Conservation (phyloP, 2,888 invertebrate genomes). For the Harpalus rubripes region DNA sequence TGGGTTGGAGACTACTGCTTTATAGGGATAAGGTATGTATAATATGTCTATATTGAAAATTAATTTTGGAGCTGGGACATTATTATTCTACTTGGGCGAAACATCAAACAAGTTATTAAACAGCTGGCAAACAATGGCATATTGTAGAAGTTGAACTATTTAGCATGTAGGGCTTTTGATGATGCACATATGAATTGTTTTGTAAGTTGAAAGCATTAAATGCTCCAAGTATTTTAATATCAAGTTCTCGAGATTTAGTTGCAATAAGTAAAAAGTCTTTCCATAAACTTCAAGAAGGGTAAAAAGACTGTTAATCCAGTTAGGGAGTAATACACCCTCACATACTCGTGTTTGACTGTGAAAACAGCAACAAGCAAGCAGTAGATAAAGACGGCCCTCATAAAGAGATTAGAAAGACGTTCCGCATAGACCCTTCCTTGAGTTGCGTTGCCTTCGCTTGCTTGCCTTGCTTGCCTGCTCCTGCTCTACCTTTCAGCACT, state of each 20-base stretch:
- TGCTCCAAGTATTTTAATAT: not conserved
- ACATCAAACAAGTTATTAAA: not conserved
- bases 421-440: constrained; percentile 44
- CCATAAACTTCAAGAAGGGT: not conserved
- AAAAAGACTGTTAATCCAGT: not conserved
- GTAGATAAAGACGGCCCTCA: constrained; percentile 54
- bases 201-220: not conserved
- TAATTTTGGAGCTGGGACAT: too few relatives aligned
- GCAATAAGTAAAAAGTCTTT: not conserved
- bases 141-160: not conserved
- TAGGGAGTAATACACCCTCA: not conserved
- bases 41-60: too few relatives aligned
- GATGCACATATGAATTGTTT: constrained; percentile 2
- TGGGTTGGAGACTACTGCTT: too few relatives aligned
- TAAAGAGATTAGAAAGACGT: constrained; percentile 65
- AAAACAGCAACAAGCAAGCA: constrained; percentile 27
- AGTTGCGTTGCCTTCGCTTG: not conserved
- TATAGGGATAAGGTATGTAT: too few relatives aligned
- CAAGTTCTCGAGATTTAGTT: not conserved
- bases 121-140: not conserved
- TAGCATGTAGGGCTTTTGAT: not conserved
- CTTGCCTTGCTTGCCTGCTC: too few relatives aligned
- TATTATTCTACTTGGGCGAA: not conserved
- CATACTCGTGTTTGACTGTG: not conserved
- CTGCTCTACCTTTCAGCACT: constrained; percentile 30